Percentiles rank a stretch among this genome's conserved stretches.
Evolutionary conservation across 2,797 vertebrate species (phyloP).

Genomic region (Thripadectes ignobilis): DNA sequence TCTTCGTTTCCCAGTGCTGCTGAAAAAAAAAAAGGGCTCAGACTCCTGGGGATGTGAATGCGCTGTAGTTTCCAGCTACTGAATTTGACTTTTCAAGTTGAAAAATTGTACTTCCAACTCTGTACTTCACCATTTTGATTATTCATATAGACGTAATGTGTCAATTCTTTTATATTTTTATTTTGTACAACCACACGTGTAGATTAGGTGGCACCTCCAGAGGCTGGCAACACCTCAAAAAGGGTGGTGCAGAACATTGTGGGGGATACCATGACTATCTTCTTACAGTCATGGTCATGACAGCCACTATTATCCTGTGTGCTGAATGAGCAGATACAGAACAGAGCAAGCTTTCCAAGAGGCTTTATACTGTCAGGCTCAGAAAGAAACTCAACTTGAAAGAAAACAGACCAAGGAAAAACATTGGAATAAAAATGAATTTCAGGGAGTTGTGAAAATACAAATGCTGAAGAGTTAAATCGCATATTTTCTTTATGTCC

Average conservation of each 20-base stretch:
- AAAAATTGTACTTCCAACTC: not conserved
- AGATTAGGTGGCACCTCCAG: not conserved
- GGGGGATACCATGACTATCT: not conserved
- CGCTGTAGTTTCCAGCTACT: not conserved
- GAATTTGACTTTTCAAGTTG: not conserved
- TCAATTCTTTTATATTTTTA: not conserved
- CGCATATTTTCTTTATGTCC: not conserved
- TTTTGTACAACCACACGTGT: not conserved
- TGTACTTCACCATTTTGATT: not conserved
- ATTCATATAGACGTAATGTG: not conserved
- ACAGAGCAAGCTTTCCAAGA: not conserved
- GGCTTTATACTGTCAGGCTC: not conserved
- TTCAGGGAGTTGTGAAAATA: not conserved
- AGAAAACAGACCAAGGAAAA: not conserved
- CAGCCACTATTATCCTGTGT: not conserved
- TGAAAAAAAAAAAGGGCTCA: not conserved
- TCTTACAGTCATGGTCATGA: not conserved
- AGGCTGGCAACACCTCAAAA: not conserved
- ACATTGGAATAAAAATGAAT: not conserved
- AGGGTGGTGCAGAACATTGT: not conserved
- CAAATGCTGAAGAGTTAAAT: not conserved
- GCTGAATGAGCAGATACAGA: not conserved
- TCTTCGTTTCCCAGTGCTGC: not conserved
- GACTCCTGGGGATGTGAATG: accelerated
- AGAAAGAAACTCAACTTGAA: not conserved